A percentile compares a stretch with the other conserved stretches of the same genome.
These are phyloP conservation scores for Meiosimyza decipiens DNA, from an alignment of 2,888 invertebrate species.

Conservation along the genomic window DNA sequence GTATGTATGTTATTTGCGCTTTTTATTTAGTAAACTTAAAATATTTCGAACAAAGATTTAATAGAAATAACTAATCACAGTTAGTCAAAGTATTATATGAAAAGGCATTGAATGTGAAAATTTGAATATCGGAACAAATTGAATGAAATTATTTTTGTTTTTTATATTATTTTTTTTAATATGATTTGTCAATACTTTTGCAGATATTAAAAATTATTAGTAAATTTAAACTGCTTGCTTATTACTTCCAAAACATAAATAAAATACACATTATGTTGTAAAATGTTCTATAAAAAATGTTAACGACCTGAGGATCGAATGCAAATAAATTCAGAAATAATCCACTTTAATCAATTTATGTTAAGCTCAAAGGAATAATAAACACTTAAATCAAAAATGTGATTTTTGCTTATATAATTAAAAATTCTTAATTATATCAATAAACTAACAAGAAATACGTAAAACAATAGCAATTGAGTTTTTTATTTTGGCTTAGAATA, in stretches of 20 bases:
- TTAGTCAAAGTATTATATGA: slow-evolving; percentile 18
- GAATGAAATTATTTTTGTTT: slow-evolving; percentile 21
- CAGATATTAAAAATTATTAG: too few species aligned
- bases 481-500: too few species aligned
- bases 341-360: slow-evolving; percentile 22
- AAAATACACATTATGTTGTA: too few species aligned
- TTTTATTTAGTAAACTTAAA: too few species aligned
- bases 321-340: slow-evolving; percentile 19
- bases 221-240: too few species aligned
- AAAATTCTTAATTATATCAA: slow-evolving; percentile 50
- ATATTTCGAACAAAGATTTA: not conserved
- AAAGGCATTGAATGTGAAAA: too few species aligned
- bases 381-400: slow-evolving; percentile 29
- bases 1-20: not conserved
- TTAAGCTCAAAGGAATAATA: slow-evolving; percentile 25
- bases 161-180: slow-evolving; percentile 17
- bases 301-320: slow-evolving; percentile 32
- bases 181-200: too few species aligned
- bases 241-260: too few species aligned
- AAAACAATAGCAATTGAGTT: slow-evolving; percentile 40
- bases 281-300: not conserved
- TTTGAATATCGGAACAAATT: slow-evolving; percentile 17
- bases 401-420: slow-evolving; percentile 33
- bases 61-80: not conserved
- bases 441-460: slow-evolving; percentile 60